These are phyloP conservation scores for Galeopsomyia nigrocyanea DNA, from an alignment of 2,888 invertebrate genomes.

Conservation along the genomic window DNA sequence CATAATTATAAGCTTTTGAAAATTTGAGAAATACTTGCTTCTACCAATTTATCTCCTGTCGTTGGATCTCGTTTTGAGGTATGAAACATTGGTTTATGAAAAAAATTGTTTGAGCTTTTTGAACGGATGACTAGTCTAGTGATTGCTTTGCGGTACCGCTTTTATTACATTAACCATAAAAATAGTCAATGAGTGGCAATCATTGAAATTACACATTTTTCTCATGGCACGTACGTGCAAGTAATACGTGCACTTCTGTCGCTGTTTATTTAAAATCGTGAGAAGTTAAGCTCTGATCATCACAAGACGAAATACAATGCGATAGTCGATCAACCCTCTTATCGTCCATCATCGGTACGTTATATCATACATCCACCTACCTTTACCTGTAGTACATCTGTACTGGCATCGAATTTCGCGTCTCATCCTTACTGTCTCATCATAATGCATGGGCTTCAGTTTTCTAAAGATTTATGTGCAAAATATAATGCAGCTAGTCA, in stretches of 20 bases:
- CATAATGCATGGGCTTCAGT: slow-evolving; percentile 54
- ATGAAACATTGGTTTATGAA: slow-evolving; percentile 41
- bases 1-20: slow-evolving; percentile 44
- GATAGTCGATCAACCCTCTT: slow-evolving; percentile 55
- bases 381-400: slow-evolving; percentile 51
- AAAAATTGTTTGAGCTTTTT: slow-evolving; percentile 36
- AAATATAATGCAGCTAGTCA: too few relatives aligned
- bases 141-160: slow-evolving; percentile 31
- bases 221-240: slow-evolving; percentile 42
- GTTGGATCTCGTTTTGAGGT: slow-evolving; percentile 48
- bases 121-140: slow-evolving; percentile 42
- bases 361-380: slow-evolving; percentile 56
- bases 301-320: slow-evolving; percentile 46
- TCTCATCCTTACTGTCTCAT: slow-evolving; percentile 46
- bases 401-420: slow-evolving; percentile 55
- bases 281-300: slow-evolving; percentile 40
- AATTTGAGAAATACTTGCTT: slow-evolving; percentile 43
- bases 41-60: slow-evolving; percentile 44
- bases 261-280: slow-evolving; percentile 34
- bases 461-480: slow-evolving; percentile 15
- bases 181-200: slow-evolving; percentile 37
- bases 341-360: slow-evolving; percentile 58
- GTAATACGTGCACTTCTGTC: slow-evolving; percentile 42
- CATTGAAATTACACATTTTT: slow-evolving; percentile 39
- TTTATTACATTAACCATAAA: slow-evolving; percentile 43